Evolutionary conservation across 2,113 vertebrate genomes (phyloP), one percentile per base, ranked within the genome.

Genomic region (Osmerus mordax): DNA sequence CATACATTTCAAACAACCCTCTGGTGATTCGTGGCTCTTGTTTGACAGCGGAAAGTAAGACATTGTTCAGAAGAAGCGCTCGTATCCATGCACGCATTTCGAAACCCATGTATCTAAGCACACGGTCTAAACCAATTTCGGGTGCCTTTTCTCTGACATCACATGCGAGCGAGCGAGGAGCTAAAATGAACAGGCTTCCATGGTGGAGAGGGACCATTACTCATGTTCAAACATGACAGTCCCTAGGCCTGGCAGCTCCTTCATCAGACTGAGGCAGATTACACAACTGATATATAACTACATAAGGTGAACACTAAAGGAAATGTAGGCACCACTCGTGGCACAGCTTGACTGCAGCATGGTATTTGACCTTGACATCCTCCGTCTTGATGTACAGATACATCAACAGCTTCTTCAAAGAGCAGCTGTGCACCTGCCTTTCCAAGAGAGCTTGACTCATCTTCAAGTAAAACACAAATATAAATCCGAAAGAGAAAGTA

Each of bases 221-320:
- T 89, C 79, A 80, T 77, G 76, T 77, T 77, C 78, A 81, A 70
- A 75, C 82, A 86, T 80, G 80, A 73, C 68, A 71, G 71, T 65
- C 77, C 36, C 74, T 36, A 69, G 23, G 47, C 56, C 72, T 69
- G 72, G 76, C 61, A 71, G 75, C 54, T 69, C 59, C 70, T 88
- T 75, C 75, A 72, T 87, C 73, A 84, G 56, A 71, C 63, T 58
- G 18, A 41, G 62, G 3, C 63, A 70, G 70, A 76, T 85, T 74
- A 77, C 28, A 70, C 47, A 68, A 54, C 28, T 71, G 71, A 85
- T 78, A 73, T 73, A 82, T 29, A 78, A 76, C 64, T 62, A 73
- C 51, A 78, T 69, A 71, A 13, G 23, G 14, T 63, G 71, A 66
- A 54, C 19, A 76, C 53, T 60, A 73, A 78, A 14, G 36, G 59